A percentile compares a stretch with the other conserved stretches of the same genome.
phyloP scores from a whole-genome alignment of 2,797 vertebrate genomes.

The Poecilia wingei region DNA sequence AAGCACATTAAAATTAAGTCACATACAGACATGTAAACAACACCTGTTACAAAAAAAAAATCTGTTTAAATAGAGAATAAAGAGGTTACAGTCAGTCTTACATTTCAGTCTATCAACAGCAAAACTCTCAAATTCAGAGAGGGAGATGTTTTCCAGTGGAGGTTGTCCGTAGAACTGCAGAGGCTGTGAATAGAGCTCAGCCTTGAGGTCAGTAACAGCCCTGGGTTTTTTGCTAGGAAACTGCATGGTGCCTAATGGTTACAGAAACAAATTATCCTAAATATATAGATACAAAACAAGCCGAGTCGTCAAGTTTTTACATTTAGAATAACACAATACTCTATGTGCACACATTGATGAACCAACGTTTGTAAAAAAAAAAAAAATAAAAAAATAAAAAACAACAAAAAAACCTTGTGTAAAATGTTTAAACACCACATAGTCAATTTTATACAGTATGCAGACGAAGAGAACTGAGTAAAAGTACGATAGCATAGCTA shows the following conservation, averaged over 20 bases:
- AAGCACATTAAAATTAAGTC: background rate
- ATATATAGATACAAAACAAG: background rate
- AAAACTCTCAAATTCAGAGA: slow-evolving; percentile 91
- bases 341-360: background rate
- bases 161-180: slow-evolving; percentile 92
- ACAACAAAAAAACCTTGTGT: background rate
- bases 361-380: background rate
- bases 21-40: background rate
- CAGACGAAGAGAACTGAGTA: background rate
- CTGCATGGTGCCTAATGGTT: slow-evolving; percentile 59
- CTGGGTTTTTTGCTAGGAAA: slow-evolving; percentile 63
- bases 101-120: slow-evolving; percentile 91
- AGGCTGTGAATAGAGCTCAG: slow-evolving; percentile 83
- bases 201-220: slow-evolving; percentile 50
- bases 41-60: background rate
- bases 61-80: background rate
- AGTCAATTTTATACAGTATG: background rate
- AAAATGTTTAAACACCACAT: background rate
- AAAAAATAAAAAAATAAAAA: background rate
- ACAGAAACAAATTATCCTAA: slow-evolving; percentile 7
- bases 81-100: slow-evolving; percentile 63
- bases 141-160: slow-evolving; percentile 89
- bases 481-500: background rate
- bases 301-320: background rate
- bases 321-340: background rate